Base-by-base conservation (phyloP, 2,113 vertebrate genomes). In the Crotalus tigris region DNA sequence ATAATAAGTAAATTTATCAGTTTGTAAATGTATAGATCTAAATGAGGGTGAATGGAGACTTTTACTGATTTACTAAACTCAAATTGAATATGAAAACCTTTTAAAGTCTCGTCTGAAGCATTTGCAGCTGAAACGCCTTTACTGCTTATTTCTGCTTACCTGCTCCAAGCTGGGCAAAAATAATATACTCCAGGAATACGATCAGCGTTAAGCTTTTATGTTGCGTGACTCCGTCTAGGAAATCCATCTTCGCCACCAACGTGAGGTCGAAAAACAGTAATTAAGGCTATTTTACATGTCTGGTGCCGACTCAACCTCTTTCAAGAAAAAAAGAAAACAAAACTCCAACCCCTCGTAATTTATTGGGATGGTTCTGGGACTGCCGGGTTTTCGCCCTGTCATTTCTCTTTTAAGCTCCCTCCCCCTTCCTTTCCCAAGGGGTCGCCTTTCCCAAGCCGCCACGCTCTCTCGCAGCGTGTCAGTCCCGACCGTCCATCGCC, bases 141-240 rank as follows among this genome's bases (percentile, higher is more conserved):
- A 5, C 33, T 23, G 9, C 53, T 53, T 39, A 54, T 90, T 85
- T 95, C 93, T 93, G n/a, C 97, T 97, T 97, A 97, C 97, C 97
- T 97, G 96, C 87, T 91, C 95, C 94, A 39, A 92, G 95, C 9
- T 89, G 95, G 92, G 94, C 95, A 93, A 91, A 93, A 94, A 97
- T 24, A 64, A 97, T 90, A 92, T 95, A 97, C 51, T 97, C 96
- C 96, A 97, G 95, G 95, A 97, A 91, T 17, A 97, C 91, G 93
- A 97, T 97, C 94, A 97, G 94, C 87, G 96, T 88, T 54, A 97
- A 96, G 94, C 96, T 94, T 95, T 95, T 95, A 89, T 90, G 95
- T 92, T 96, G 95, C 97, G 97, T 96, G 97, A 90, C 94, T 96
- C 96, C 94, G 49, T 94, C 96, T 29, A 64, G 87, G 92, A 94